A percentile compares a stretch with the other conserved stretches of the same genome.
phyloP scores from a whole-genome alignment of 2,888 invertebrate genomes.

The Drosophila pseudotakahashii region DNA sequence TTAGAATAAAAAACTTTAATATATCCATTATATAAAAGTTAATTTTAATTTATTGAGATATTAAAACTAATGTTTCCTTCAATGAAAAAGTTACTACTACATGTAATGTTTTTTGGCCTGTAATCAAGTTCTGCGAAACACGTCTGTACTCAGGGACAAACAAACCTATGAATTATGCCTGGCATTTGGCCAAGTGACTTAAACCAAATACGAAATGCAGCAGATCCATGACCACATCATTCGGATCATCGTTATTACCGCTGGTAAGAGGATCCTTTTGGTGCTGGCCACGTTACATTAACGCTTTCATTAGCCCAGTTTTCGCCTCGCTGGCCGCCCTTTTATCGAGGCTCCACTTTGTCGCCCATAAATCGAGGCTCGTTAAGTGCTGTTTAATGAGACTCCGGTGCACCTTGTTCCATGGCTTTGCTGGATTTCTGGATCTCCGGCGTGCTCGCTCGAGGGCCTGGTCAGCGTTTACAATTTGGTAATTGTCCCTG shows the following conservation, averaged over 20 bases:
- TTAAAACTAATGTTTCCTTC: too few species aligned
- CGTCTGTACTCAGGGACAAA: slow-evolving; percentile 7
- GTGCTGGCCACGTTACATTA: slow-evolving; percentile 54
- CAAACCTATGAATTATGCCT: slow-evolving; percentile 62
- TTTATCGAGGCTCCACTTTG: slow-evolving; percentile 56
- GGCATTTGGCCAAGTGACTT: slow-evolving; percentile 75
- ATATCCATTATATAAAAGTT: too few species aligned
- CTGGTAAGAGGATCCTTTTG: slow-evolving; percentile 16
- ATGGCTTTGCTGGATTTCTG: not conserved
- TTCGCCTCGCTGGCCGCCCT: slow-evolving; percentile 54
- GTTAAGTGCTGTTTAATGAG: slow-evolving; percentile 73
- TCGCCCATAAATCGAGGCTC: slow-evolving; percentile 72
- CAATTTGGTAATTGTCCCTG: slow-evolving; percentile 63
- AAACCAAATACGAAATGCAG: slow-evolving; percentile 58
- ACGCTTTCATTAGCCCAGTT: slow-evolving; percentile 79
- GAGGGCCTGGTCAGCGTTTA: slow-evolving; percentile 60
- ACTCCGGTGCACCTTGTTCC: slow-evolving; percentile 13
- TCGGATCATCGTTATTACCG: slow-evolving; percentile 10
- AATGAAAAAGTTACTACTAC: not conserved
- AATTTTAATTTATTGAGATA: too few species aligned
- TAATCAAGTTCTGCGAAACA: not conserved
- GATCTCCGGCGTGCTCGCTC: slow-evolving; percentile 62
- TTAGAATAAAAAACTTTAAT: too few species aligned
- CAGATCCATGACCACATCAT: slow-evolving; percentile 19
- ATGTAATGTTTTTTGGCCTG: not conserved